Percentiles rank a stretch among this genome's conserved stretches.
Conservation (phyloP, 37 sponge, comb jelly and placozoan genomes). For the Lycopodina hypogea region DNA sequence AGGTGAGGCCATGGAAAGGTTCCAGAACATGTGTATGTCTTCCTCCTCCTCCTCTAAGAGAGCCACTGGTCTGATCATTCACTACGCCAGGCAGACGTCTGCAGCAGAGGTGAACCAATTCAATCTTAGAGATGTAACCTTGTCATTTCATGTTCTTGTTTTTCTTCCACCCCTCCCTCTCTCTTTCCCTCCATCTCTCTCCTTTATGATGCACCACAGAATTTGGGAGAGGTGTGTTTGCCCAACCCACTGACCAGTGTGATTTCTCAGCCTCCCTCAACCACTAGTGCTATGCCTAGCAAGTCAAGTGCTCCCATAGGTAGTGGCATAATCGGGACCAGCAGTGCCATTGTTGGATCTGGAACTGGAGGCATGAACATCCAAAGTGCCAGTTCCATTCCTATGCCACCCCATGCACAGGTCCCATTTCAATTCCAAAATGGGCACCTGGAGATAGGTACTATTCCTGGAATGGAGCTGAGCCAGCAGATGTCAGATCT, state of each 20-base stretch:
- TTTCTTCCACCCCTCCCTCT: no score
- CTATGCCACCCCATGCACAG: not conserved
- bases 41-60: slow-evolving; percentile 7
- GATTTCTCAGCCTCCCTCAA: no score
- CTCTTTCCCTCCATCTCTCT: no score
- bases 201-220: no score
- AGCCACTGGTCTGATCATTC: slow-evolving; percentile 29
- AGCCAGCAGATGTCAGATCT: slow-evolving; percentile 18
- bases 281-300: no score
- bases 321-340: no score
- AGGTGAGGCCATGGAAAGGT: slow-evolving; percentile 42
- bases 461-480: slow-evolving; percentile 9
- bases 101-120: slow-evolving; percentile 15
- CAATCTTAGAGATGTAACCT: not conserved
- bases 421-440: slow-evolving; percentile 9
- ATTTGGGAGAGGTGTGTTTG: no score
- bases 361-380: no score
- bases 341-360: no score
- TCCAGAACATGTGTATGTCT: slow-evolving; percentile 38
- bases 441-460: not conserved
- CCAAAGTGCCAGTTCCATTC: not conserved
- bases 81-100: slow-evolving; percentile 48
- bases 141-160: no score
- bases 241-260: no score
- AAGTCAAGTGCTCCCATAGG: no score